A percentile compares a stretch with the other conserved stretches of the same genome.
Evolutionary conservation across 1,140 invertebrate genomes (phyloP).

Genomic region (Drosophila pseudoananassae): DNA sequence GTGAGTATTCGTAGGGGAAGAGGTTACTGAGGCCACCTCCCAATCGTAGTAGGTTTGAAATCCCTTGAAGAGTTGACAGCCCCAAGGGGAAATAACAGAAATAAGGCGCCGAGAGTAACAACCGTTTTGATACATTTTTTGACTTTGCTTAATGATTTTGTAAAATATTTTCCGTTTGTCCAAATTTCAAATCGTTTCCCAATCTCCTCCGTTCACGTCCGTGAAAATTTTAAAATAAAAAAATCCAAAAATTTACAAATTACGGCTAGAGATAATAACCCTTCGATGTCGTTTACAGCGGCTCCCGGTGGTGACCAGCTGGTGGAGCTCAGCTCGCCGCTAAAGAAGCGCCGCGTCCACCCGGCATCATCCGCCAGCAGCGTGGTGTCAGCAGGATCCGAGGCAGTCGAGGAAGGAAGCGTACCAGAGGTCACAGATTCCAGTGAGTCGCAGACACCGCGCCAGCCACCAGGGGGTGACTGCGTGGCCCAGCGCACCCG

Average conservation of each 20-base stretch:
- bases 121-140: slow-evolving; percentile 1
- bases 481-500: slow-evolving; percentile 82
- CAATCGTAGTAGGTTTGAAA: background rate
- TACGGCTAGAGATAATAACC: slow-evolving; percentile 7
- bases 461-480: slow-evolving; percentile 58
- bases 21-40: too few relatives aligned
- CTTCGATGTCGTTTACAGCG: slow-evolving; percentile 68
- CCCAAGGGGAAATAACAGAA: background rate
- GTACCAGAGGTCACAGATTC: background rate
- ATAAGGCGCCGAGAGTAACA: background rate
- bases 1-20: slow-evolving; percentile 28
- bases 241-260: background rate
- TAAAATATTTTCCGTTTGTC: slow-evolving; percentile 15
- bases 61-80: background rate
- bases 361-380: slow-evolving; percentile 3
- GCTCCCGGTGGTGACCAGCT: slow-evolving; percentile 64
- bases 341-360: slow-evolving; percentile 74
- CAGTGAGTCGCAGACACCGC: slow-evolving; percentile 3
- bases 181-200: slow-evolving; percentile 26
- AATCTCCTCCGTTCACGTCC: slow-evolving; percentile 6
- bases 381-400: slow-evolving; percentile 12
- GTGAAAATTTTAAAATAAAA: slow-evolving; percentile 12
- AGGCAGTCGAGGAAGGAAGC: slow-evolving; percentile 4
- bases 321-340: slow-evolving; percentile 62
- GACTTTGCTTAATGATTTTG: slow-evolving; percentile 11